Base-by-base conservation (phyloP, 2,888 invertebrate genomes). In the Balanococcus diminutus region DNA sequence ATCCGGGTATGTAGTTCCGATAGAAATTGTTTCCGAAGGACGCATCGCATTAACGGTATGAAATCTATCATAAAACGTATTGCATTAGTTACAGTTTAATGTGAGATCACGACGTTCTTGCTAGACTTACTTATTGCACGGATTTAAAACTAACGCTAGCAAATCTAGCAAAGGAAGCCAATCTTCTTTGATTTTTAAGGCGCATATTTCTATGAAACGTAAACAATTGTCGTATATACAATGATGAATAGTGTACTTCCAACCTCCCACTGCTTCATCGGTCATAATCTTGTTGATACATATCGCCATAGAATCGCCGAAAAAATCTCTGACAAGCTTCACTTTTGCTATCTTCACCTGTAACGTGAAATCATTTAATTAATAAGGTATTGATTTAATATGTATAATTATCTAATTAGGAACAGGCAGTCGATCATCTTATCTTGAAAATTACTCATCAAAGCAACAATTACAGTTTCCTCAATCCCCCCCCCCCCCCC, bases 221-320 rank as follows among this genome's bases (percentile, higher is more conserved):
- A 96, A 95, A 90, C 98, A 97, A 90, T 98, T 98, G 89, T 96
- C 94, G 89, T 96, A 93, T 88, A 98, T 98, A 91, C 97, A 98
- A 90, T 94, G 95, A 90, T 98, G 98, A 90, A 98, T 98, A 90
- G 98, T 98, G 89, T 94, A 93, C 91, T 98, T 98, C 98, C 98
- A 98, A 89, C 97, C 97, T 89, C 96, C 96, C 84, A 98, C 98
- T 85, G 98, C 98, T 91, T 98, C 98, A 91, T 98, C 98, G 22
- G 98, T 98, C 89, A 98, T 92, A 89, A 98, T 97, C 92, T 98
- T 98, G 82, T 96, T 96, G 91, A 98, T 98, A 84, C 98, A 98
- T 88, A 96, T 93, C 87, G 97, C 96, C 88, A 98, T 92, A 84
- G 97, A 97, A 90, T 98, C 98, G 89, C 96, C 96, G 94, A 92